Conservation (phyloP, 2,888 invertebrate species). For the Perizoma flavofasciatum region DNA sequence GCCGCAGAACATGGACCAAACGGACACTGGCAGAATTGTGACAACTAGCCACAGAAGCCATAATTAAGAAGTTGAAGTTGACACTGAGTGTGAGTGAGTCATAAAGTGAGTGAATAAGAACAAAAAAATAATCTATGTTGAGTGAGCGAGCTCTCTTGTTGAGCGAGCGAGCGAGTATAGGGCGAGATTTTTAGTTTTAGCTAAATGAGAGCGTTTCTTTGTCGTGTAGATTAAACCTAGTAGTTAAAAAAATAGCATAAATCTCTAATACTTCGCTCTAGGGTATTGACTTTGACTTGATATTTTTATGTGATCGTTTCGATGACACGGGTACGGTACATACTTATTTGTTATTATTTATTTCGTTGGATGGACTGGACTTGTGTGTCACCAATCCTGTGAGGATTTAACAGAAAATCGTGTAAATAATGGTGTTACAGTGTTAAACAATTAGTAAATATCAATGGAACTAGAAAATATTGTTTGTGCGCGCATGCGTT, state of each 20-base stretch:
- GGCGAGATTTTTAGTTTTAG: conserved; percentile 52
- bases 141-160: neutral
- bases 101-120: conserved; percentile 50
- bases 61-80: too few relatives aligned
- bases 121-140: too few relatives aligned
- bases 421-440: conserved; percentile 50
- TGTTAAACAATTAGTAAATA: conserved; percentile 57
- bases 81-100: conserved; percentile 71
- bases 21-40: too few relatives aligned
- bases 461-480: conserved; percentile 83
- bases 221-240: conserved; percentile 51
- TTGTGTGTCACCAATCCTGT: conserved; percentile 50
- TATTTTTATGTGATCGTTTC: conserved; percentile 27
- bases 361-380: conserved; percentile 47
- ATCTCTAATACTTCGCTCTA: neutral
- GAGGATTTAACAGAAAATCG: conserved; percentile 50
- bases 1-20: too few relatives aligned
- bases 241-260: conserved; percentile 30
- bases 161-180: conserved; percentile 41
- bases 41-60: too few relatives aligned
- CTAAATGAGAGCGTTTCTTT: conserved; percentile 44
- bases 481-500: conserved; percentile 84
- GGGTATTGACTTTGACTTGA: too few relatives aligned
- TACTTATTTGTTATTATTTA: conserved; percentile 61
- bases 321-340: conserved; percentile 44